A percentile compares a stretch with the other conserved stretches of the same genome.
phyloP scores from a whole-genome alignment of 2,113 vertebrate genomes.

The Zingel zingel region DNA sequence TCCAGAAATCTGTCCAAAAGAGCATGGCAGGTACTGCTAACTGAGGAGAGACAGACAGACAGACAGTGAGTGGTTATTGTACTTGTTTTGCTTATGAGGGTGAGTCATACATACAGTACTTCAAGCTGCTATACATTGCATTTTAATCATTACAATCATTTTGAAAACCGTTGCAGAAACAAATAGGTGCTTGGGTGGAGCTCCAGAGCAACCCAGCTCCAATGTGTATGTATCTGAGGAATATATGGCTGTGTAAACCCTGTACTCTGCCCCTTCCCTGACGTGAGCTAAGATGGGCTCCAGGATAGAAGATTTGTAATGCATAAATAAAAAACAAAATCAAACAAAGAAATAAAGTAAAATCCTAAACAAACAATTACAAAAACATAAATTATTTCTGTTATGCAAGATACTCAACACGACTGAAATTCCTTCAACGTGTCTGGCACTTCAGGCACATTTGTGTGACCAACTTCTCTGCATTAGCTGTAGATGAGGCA shows the following conservation, averaged over 20 bases:
- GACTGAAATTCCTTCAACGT: slow-evolving; percentile 3
- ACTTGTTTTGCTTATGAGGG: neutral
- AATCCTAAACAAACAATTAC: neutral
- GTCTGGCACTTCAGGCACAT: neutral
- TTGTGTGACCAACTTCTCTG: slow-evolving; percentile 3
- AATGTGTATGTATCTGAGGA: neutral
- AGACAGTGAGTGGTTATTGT: neutral
- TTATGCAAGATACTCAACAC: neutral
- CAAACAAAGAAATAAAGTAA: neutral
- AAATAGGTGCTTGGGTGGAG: neutral
- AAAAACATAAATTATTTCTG: neutral
- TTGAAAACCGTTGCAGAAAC: neutral
- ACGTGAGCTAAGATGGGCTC: too few relatives aligned
- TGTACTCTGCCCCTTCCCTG: too few relatives aligned
- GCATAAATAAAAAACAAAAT: neutral
- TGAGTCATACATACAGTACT: neutral
- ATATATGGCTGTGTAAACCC: neutral
- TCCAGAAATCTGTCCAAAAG: slow-evolving; percentile 73
- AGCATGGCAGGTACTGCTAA: slow-evolving; percentile 65
- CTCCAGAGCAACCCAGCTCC: neutral
- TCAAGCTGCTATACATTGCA: neutral
- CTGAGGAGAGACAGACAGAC: slow-evolving; percentile 62
- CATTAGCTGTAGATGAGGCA: neutral
- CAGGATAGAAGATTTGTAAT: neutral
- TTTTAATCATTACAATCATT: neutral